Evolutionary conservation across 2,888 invertebrate genomes (phyloP).

Genomic region (Drosophila kuntzei): DNA sequence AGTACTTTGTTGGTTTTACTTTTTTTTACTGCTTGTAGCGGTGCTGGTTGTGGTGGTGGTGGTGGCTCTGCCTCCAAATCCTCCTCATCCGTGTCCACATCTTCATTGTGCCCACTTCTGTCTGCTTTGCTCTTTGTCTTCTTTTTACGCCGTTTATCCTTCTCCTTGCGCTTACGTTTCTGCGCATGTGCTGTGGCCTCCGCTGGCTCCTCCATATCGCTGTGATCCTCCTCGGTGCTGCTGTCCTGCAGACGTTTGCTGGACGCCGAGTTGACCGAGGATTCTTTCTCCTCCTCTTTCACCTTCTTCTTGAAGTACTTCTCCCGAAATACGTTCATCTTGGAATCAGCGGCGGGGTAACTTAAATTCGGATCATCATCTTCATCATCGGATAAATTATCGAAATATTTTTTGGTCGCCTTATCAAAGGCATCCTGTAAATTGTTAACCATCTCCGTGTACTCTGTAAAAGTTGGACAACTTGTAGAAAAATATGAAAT

Average conservation of each 20-base stretch:
- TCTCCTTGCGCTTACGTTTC: slow-evolving; percentile 84
- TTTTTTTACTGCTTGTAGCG: slow-evolving; percentile 47
- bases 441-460: slow-evolving; percentile 87
- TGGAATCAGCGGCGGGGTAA: slow-evolving; percentile 86
- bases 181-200: slow-evolving; percentile 51
- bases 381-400: slow-evolving; percentile 93
- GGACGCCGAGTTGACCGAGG: slow-evolving; percentile 23
- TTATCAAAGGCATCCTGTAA: slow-evolving; percentile 92
- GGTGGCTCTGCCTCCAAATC: slow-evolving; percentile 52
- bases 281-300: slow-evolving; percentile 69
- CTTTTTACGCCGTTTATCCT: slow-evolving; percentile 84
- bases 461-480: slow-evolving; percentile 43
- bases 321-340: slow-evolving; percentile 85
- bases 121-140: slow-evolving; percentile 77
- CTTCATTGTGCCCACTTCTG: slow-evolving; percentile 45
- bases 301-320: slow-evolving; percentile 85
- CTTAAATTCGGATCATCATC: slow-evolving; percentile 92
- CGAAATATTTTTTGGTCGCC: slow-evolving; percentile 93
- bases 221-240: slow-evolving; percentile 53
- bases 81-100: slow-evolving; percentile 71
- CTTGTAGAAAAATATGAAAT: background rate
- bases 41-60: slow-evolving; percentile 34
- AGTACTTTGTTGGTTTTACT: slow-evolving; percentile 55
- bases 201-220: slow-evolving; percentile 33
- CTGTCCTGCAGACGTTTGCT: slow-evolving; percentile 39